Evolutionary conservation across 2,888 invertebrate genomes (phyloP).

Genomic region (Acanthosepion lycidas): DNA sequence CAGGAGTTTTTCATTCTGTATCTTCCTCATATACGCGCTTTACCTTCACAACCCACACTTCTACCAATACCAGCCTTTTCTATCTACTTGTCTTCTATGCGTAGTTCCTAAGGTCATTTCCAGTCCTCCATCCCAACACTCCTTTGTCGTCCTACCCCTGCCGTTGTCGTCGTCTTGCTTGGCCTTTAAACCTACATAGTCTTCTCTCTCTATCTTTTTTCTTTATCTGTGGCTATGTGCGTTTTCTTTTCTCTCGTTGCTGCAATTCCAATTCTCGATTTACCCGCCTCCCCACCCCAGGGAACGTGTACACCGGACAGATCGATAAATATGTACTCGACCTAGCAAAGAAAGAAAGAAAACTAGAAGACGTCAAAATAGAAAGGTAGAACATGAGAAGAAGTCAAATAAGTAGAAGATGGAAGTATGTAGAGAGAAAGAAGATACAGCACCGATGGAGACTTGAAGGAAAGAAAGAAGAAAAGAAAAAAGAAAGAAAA

Average conservation of each 20-base stretch:
- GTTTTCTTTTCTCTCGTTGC: neutral
- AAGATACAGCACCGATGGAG: no score
- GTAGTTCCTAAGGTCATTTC: neutral
- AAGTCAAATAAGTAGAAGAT: no score
- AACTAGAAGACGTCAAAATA: neutral
- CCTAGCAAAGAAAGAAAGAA: neutral
- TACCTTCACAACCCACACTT: neutral
- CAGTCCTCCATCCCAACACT: neutral
- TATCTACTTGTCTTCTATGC: no score
- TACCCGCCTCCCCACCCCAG: neutral
- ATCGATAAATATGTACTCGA: neutral
- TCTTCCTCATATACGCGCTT: neutral
- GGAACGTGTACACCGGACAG: neutral
- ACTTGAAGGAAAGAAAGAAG: neutral
- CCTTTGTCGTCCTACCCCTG: neutral
- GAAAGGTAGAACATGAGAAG: no score
- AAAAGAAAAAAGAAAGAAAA: no score
- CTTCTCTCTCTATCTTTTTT: neutral
- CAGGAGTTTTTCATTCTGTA: neutral
- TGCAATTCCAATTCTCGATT: neutral
- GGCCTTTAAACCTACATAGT: neutral
- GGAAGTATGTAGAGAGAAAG: no score
- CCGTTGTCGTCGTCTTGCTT: neutral
- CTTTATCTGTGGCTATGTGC: neutral
- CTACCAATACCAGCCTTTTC: neutral